Evolutionary conservation across 2,888 invertebrate species (phyloP).

Genomic region (Nomada lathburiana): DNA sequence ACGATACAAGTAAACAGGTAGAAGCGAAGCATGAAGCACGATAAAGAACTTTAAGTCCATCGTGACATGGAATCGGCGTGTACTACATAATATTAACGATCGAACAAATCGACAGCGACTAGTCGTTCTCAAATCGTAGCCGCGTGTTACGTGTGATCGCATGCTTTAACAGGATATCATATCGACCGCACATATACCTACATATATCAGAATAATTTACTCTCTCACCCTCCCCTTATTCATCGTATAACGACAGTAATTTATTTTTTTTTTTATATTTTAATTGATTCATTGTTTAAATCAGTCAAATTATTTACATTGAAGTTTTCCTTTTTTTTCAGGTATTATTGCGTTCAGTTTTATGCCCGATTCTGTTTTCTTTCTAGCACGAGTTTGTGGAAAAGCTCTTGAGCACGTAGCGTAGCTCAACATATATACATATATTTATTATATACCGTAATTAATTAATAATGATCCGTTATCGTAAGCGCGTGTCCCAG

Average conservation of each 20-base stretch:
- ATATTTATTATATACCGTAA: constrained; percentile 1
- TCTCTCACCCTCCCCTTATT: not conserved
- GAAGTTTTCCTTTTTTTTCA: constrained; percentile 77
- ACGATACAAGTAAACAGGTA: too few relatives aligned
- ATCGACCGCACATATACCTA: constrained; percentile 4
- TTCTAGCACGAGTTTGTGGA: constrained; percentile 76
- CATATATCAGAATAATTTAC: constrained; percentile 1
- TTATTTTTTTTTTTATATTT: not conserved
- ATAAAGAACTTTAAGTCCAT: constrained; percentile 16
- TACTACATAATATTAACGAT: constrained; percentile 6
- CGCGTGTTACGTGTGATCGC: constrained; percentile 50
- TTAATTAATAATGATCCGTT: not conserved
- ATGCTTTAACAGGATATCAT: constrained; percentile 33
- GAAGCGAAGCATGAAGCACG: constrained; percentile 26
- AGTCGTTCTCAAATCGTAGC: constrained; percentile 41
- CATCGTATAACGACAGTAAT: constrained; percentile 17
- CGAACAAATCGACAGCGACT: constrained; percentile 37
- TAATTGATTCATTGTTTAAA: not conserved
- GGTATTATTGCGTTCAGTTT: constrained; percentile 76
- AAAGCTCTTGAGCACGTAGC: constrained; percentile 32
- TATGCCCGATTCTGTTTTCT: constrained; percentile 57
- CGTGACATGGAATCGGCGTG: constrained; percentile 2
- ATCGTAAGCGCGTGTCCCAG: not conserved
- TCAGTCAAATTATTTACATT: constrained; percentile 58
- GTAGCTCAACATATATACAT: not conserved